phyloP scores from a whole-genome alignment of 2,888 invertebrate genomes.

The Helleia helle region DNA sequence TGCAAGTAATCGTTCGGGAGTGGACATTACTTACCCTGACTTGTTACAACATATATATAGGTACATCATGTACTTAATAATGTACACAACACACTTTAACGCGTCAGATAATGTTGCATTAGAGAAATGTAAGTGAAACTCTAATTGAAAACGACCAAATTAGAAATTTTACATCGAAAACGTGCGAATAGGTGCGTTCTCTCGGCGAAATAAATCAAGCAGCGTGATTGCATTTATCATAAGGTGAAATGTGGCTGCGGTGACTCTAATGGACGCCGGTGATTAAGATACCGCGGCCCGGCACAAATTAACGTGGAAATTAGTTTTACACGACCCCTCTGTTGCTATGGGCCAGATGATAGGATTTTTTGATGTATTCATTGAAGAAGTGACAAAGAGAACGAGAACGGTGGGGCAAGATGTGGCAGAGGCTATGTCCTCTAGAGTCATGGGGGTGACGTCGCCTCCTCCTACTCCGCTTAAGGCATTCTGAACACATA shows the following conservation, averaged over 20 bases:
- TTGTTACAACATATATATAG: no score
- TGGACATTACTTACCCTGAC: no score
- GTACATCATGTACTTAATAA: background rate
- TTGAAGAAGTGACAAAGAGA: no score
- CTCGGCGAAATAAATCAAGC: conserved; percentile 23
- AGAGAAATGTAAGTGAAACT: conserved; percentile 21
- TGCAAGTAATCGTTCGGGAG: no score
- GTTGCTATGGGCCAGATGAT: no score
- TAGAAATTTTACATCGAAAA: conserved; percentile 27
- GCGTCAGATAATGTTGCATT: background rate
- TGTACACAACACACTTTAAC: background rate
- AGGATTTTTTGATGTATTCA: no score
- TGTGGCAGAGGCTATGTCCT: no score
- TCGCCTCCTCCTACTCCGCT: no score
- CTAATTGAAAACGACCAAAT: conserved; percentile 25
- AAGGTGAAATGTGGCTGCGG: conserved; percentile 21
- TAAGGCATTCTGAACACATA: no score
- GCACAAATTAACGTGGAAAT: conserved; percentile 18
- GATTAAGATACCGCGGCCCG: conserved; percentile 19
- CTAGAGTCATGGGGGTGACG: no score
- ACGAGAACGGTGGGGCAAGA: no score
- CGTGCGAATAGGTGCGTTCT: conserved; percentile 24
- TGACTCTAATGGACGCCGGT: conserved; percentile 18
- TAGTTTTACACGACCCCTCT: conserved; percentile 5
- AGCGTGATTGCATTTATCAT: conserved; percentile 24